Conservation (phyloP, 2,797 vertebrate species). For the Cyprinella venusta region DNA sequence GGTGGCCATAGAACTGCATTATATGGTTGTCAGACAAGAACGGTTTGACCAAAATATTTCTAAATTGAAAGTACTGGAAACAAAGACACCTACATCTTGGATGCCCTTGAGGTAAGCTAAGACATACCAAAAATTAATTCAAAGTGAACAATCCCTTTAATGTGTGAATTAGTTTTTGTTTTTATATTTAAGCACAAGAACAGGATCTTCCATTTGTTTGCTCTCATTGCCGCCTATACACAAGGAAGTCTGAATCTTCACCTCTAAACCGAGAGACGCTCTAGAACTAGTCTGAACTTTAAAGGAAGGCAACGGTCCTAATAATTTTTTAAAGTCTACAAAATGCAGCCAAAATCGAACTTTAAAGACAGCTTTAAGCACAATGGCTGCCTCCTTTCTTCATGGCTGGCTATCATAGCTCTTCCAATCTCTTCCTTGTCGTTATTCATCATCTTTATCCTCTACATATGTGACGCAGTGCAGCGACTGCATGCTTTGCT, state of each 20-base stretch:
- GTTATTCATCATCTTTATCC: slow-evolving; percentile 36
- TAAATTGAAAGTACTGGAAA: no score
- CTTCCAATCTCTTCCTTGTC: slow-evolving; percentile 24
- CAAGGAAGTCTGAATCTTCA: not conserved
- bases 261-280: not conserved
- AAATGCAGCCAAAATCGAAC: not conserved
- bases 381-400: slow-evolving; percentile 8
- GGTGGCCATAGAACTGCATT: no score
- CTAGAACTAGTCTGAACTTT: not conserved
- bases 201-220: not conserved
- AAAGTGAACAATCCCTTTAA: no score
- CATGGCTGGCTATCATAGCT: not conserved
- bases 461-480: slow-evolving; percentile 11
- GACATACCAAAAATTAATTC: no score
- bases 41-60: no score
- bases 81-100: no score
- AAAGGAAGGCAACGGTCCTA: not conserved
- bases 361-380: not conserved
- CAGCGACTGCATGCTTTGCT: slow-evolving; percentile 65
- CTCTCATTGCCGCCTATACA: not conserved
- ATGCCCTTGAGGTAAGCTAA: no score
- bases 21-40: no score
- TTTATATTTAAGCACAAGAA: not conserved
- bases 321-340: not conserved
- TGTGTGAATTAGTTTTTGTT: not conserved